These are phyloP conservation scores for Hylia prasina DNA, from an alignment of 2,113 vertebrate genomes.

Conservation along the genomic window DNA sequence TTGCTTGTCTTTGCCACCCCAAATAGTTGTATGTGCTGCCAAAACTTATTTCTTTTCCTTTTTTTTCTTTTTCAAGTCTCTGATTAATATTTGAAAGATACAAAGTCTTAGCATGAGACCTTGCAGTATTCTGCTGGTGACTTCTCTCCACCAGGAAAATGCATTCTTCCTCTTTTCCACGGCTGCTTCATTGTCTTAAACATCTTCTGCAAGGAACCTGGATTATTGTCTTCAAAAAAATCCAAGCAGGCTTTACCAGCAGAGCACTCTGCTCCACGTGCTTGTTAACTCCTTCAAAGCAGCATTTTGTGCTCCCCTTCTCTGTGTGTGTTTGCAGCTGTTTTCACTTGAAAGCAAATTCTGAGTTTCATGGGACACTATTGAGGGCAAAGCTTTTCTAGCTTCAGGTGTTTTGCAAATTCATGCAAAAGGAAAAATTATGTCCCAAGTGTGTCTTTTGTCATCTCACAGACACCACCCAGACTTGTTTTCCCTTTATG, in stretches of 20 bases:
- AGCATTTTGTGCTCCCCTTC: background rate
- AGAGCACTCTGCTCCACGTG: accelerated
- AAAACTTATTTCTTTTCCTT: background rate
- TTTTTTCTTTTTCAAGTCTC: background rate
- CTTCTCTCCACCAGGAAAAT: background rate
- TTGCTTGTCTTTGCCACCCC: background rate
- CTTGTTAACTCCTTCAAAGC: background rate
- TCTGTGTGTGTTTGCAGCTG: background rate
- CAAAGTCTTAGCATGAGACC: background rate
- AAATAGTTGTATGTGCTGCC: background rate
- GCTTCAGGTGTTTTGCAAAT: background rate
- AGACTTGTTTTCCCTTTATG: background rate
- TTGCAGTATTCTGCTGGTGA: background rate
- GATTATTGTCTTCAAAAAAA: background rate
- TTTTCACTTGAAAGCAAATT: background rate
- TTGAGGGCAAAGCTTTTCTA: background rate
- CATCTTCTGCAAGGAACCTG: background rate
- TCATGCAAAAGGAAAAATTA: background rate
- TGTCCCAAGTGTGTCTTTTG: background rate
- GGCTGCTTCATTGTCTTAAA: background rate
- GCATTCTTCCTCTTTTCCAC: background rate
- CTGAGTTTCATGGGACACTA: background rate
- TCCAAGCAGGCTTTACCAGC: background rate
- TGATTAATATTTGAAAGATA: background rate
- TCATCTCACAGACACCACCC: background rate